A percentile compares a stretch with the other conserved stretches of the same genome.
Conservation (phyloP, 2,797 vertebrate species). For the Micrastur ruficollis region DNA sequence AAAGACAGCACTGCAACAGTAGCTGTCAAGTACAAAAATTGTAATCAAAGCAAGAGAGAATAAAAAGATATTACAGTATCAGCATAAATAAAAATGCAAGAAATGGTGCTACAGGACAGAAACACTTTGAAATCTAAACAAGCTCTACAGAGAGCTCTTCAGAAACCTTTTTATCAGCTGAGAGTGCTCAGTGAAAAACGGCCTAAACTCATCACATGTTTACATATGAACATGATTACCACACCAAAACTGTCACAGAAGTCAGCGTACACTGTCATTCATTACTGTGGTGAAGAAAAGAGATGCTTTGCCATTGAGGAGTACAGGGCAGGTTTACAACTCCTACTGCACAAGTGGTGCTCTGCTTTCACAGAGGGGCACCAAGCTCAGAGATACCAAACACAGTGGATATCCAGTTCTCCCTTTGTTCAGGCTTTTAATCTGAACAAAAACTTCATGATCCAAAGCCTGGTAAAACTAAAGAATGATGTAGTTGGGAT, state of each 20-base stretch:
- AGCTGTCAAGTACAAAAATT: background rate
- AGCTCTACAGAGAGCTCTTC: background rate
- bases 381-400: background rate
- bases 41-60: background rate
- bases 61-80: conserved; percentile 9
- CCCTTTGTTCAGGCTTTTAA: background rate
- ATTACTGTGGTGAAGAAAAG: background rate
- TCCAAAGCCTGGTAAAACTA: background rate
- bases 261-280: background rate
- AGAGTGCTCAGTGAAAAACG: background rate
- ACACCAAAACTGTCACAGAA: background rate
- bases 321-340: background rate
- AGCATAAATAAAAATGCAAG: conserved; percentile 29
- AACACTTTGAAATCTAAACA: conserved; percentile 24
- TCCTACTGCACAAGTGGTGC: background rate
- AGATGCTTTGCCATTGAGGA: background rate
- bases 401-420: background rate
- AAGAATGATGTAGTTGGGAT: background rate
- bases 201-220: background rate
- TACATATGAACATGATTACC: fast-evolving
- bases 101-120: background rate
- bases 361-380: background rate
- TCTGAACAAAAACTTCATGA: background rate
- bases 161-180: background rate
- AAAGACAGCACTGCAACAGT: background rate